Percentiles rank a stretch among this genome's conserved stretches.
These are phyloP conservation scores for Eulimnadia texana DNA, from an alignment of 1,140 invertebrate species.

Conservation along the genomic window DNA sequence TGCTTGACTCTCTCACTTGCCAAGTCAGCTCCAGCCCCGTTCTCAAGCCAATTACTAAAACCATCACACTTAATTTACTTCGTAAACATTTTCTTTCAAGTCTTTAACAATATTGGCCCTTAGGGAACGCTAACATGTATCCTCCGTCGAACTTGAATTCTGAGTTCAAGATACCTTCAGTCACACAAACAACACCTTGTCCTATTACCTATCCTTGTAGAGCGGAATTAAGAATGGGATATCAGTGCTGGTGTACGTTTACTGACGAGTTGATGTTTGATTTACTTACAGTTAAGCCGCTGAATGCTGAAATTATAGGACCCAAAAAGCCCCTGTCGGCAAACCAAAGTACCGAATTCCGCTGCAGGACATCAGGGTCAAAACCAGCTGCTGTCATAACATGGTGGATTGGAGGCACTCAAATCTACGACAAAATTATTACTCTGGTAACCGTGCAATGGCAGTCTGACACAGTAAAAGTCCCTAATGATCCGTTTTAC, in stretches of 20 bases:
- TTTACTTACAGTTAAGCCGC: slow-evolving; percentile 8
- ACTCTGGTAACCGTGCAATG: neutral
- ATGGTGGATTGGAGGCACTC: slow-evolving; percentile 53
- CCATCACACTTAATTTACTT: slow-evolving; percentile 8
- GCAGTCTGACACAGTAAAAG: neutral
- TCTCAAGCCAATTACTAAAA: slow-evolving; percentile 10
- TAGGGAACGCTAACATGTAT: too few species aligned
- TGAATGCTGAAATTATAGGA: neutral
- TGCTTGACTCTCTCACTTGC: slow-evolving; percentile 13
- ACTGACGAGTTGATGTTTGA: too few species aligned
- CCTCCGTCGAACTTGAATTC: too few species aligned
- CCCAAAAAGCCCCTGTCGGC: slow-evolving; percentile 53
- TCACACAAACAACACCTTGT: too few species aligned
- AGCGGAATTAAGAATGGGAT: neutral
- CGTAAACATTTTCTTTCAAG: slow-evolving; percentile 5
- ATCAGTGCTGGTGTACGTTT: too few species aligned
- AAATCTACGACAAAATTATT: slow-evolving; percentile 38
- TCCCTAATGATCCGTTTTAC: neutral
- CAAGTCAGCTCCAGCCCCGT: slow-evolving; percentile 13
- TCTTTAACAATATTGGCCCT: neutral
- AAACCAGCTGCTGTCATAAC: slow-evolving; percentile 64
- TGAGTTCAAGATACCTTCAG: too few species aligned
- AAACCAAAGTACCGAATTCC: slow-evolving; percentile 56
- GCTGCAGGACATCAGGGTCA: slow-evolving; percentile 65
- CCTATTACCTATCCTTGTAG: neutral